These are phyloP conservation scores for Dendrolimus punctatus DNA, from an alignment of 1,140 invertebrate species.

Conservation along the genomic window DNA sequence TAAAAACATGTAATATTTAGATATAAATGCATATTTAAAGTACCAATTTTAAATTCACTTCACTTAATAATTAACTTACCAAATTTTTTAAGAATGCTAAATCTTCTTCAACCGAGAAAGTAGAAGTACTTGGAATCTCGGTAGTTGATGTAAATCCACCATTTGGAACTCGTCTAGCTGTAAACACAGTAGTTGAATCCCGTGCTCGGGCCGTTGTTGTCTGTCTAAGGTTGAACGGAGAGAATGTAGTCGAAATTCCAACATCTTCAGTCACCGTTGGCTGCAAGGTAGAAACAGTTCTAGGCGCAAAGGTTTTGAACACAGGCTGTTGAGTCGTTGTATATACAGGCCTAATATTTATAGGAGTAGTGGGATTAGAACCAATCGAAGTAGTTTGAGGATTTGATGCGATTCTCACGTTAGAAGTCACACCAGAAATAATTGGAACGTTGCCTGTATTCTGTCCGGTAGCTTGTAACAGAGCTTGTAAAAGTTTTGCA, in stretches of 20 bases:
- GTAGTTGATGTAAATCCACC: constrained; percentile 37
- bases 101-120: constrained; percentile 70
- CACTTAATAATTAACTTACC: constrained; percentile 37
- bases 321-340: constrained; percentile 30
- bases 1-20: constrained; percentile 1
- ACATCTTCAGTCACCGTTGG: constrained; percentile 39
- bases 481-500: constrained; percentile 51
- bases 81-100: constrained; percentile 66
- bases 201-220: constrained; percentile 21
- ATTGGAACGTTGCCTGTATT: constrained; percentile 43
- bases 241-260: constrained; percentile 51
- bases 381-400: constrained; percentile 40
- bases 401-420: constrained; percentile 58
- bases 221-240: constrained; percentile 34
- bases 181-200: constrained; percentile 17
- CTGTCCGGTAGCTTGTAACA: constrained; percentile 51
- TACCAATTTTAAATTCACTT: neutral
- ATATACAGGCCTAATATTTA: constrained; percentile 49
- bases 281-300: constrained; percentile 51
- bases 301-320: constrained; percentile 31
- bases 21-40: neutral
- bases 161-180: constrained; percentile 20
- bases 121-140: constrained; percentile 59
- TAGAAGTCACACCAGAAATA: constrained; percentile 56
- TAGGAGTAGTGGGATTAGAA: constrained; percentile 49